A percentile compares a stretch with the other conserved stretches of the same genome.
Evolutionary conservation across 2,888 invertebrate species (phyloP).

Genomic region (Amphipyra berbera): DNA sequence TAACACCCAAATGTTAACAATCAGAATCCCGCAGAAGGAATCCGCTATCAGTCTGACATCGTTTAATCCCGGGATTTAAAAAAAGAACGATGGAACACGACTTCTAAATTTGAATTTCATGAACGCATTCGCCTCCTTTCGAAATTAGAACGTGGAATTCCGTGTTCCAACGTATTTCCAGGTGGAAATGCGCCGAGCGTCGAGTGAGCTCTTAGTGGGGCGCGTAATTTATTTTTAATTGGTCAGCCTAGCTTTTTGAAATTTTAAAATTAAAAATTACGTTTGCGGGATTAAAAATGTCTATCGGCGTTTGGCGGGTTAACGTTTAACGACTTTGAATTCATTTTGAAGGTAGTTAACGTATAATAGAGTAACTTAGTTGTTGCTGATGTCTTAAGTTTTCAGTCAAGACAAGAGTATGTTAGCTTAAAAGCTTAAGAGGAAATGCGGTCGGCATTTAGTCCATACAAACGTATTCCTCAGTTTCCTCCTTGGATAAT

Average conservation of each 20-base stretch:
- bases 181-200: slow-evolving; percentile 47
- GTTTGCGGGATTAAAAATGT: slow-evolving; percentile 34
- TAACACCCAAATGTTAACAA: slow-evolving; percentile 52
- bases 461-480: too few species aligned
- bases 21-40: slow-evolving; percentile 49
- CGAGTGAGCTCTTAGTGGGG: slow-evolving; percentile 52
- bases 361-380: too few species aligned
- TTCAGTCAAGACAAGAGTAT: too few species aligned
- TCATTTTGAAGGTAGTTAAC: neutral
- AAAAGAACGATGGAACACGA: slow-evolving; percentile 59
- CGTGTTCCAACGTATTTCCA: slow-evolving; percentile 57
- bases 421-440: too few species aligned
- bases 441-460: too few species aligned
- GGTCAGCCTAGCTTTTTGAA: slow-evolving; percentile 55
- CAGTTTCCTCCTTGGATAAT: too few species aligned
- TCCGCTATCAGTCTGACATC: slow-evolving; percentile 65
- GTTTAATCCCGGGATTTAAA: slow-evolving; percentile 65
- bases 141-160: slow-evolving; percentile 69
- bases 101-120: slow-evolving; percentile 71
- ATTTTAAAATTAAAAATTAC: slow-evolving; percentile 50
- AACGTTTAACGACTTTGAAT: neutral
- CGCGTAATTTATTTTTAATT: slow-evolving; percentile 69
- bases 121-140: slow-evolving; percentile 64
- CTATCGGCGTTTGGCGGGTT: slow-evolving; percentile 37
- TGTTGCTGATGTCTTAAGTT: too few species aligned